These are phyloP conservation scores for Tiliqua scincoides DNA, from an alignment of 2,113 vertebrate species.

Conservation along the genomic window DNA sequence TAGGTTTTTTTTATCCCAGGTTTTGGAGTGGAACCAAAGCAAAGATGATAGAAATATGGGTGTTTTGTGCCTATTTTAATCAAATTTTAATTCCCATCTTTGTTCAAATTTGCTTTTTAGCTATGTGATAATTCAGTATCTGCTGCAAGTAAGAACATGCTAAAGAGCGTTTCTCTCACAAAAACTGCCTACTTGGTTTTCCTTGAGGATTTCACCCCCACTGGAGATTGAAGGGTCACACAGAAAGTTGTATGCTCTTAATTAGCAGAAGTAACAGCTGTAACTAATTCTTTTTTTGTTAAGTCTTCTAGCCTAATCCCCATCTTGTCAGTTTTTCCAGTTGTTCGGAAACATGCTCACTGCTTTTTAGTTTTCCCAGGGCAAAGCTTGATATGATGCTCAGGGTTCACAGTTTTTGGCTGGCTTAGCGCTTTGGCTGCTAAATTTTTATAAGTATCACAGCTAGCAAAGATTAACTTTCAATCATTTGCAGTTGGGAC, in stretches of 20 bases:
- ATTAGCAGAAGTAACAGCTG: conserved; percentile 5
- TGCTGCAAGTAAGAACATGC: neutral
- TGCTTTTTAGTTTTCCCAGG: neutral
- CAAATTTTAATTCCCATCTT: neutral
- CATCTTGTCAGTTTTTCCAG: conserved; percentile 4
- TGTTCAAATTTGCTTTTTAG: neutral
- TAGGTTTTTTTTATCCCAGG: neutral
- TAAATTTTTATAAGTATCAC: neutral
- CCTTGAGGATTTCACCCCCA: conserved; percentile 32
- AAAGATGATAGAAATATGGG: neutral
- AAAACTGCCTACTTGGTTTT: conserved; percentile 35
- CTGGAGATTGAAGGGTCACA: neutral
- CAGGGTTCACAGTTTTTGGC: too few relatives aligned
- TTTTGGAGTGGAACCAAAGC: neutral
- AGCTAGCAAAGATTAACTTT: neutral
- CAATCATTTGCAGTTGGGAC: neutral
- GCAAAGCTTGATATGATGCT: neutral
- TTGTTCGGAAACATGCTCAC: neutral
- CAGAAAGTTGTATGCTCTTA: conserved; percentile 7
- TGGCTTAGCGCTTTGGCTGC: neutral
- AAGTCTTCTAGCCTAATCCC: neutral
- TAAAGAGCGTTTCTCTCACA: conserved; percentile 14
- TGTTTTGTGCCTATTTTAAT: neutral
- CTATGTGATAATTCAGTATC: neutral
- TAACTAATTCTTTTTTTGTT: neutral